Percentiles rank a stretch among this genome's conserved stretches.
phyloP scores from a whole-genome alignment of 2,113 vertebrate species.

The Pavo muticus region DNA sequence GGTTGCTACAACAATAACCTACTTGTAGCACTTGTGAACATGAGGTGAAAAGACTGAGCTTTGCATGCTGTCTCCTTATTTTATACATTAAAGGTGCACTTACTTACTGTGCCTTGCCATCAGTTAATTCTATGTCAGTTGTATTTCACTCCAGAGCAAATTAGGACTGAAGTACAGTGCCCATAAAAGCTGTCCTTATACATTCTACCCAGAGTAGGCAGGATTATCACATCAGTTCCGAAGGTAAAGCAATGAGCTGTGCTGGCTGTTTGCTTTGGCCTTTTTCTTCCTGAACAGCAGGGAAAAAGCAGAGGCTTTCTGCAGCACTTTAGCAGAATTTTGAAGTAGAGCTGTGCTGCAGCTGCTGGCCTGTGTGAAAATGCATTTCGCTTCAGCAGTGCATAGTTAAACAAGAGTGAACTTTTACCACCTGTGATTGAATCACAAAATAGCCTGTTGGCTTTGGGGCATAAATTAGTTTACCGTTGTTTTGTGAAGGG shows the following conservation, averaged over 20 bases:
- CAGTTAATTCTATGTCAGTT: not conserved
- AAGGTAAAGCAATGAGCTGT: not conserved
- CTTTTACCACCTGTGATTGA: not conserved
- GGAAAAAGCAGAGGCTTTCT: not conserved
- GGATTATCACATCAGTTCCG: not conserved
- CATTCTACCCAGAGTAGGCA: not conserved
- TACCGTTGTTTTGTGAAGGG: not conserved
- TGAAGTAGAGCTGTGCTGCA: not conserved
- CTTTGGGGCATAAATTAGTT: not conserved
- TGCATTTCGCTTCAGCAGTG: not conserved
- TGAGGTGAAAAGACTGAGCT: not conserved
- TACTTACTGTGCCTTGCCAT: not conserved
- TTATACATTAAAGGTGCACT: not conserved
- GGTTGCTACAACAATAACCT: not conserved
- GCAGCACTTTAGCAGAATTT: not conserved
- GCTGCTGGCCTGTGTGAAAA: not conserved
- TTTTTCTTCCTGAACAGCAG: not conserved
- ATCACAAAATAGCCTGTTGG: not conserved
- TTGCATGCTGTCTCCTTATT: accelerated
- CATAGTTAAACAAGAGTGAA: not conserved
- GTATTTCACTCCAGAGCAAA: not conserved
- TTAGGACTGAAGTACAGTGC: not conserved
- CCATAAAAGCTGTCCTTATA: not conserved
- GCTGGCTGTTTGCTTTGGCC: not conserved
- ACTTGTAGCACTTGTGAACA: not conserved